Base-by-base conservation (phyloP, 2,797 vertebrate species). In the Malacoctenus gilli region DNA sequence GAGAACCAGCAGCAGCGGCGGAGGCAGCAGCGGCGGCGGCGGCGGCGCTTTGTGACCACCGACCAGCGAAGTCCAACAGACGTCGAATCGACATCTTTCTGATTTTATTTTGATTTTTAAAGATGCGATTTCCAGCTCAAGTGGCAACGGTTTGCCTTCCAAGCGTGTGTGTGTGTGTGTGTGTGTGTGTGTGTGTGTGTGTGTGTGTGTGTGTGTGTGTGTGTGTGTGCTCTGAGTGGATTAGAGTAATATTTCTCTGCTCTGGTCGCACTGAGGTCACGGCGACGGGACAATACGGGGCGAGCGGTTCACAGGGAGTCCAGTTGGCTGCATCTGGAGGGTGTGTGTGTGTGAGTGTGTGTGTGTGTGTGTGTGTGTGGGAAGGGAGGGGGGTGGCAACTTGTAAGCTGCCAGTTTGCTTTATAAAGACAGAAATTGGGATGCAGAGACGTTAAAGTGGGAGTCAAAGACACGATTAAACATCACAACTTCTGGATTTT, bases 161-260 rank as follows among this genome's bases (percentile, higher is more conserved):
- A 9, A 5, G 28, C 35, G 31, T 31, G 53, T 25, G 28, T 10
- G 28, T 2, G 28, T 31, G 28, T 2, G 28, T 31, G 28, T 31
- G 28, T 10, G 28, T 31, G 28, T 31, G 28, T 31, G 28, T 31
- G 30, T 32, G 30, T 32, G 30, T 32, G 30, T 32, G 30, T 32
- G 30, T 32, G 30, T 32, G 30, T 21, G 38, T 40, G 38, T 20
- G 38, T 11, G 16, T 40, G 19, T 40, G 30, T 32, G 30, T 13
- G 23, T 42, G 19, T 50, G 43, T 23, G 25, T 32, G 16, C 59
- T 28, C 69, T 48, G 69, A 59, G 62, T 59, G 53, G 70, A 80
- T 80, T 68, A 58, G 72, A 54, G 67, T 47, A 74, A 79, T 78
- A 75, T 72, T 74, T 79, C 79, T 78, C 59, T 58, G 66, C 52